These are phyloP conservation scores for Panthera tigris DNA, from an alignment of 2,113 vertebrate species.

Conservation along the genomic window DNA sequence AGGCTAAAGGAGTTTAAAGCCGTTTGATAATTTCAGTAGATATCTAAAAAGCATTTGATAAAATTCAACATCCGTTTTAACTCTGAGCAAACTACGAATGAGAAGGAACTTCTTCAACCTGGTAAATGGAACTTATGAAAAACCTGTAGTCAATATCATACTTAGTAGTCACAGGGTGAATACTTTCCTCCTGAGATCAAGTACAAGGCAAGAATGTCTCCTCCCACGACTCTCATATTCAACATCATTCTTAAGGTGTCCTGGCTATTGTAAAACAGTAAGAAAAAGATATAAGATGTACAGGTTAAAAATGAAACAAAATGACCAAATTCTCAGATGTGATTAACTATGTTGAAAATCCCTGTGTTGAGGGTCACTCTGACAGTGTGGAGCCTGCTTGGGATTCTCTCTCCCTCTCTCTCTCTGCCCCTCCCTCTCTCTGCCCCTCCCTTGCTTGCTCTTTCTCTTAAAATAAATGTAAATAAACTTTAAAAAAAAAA, in stretches of 20 bases:
- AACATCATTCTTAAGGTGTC: not conserved
- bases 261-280: not conserved
- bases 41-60: not conserved
- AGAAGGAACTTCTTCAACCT: not conserved
- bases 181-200: not conserved
- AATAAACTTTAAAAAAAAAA: too few species aligned
- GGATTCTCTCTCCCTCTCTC: too few species aligned
- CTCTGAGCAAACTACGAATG: not conserved
- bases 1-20: not conserved
- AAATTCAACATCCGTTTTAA: not conserved
- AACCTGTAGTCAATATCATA: not conserved
- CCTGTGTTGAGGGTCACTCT: not conserved
- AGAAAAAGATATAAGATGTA: not conserved
- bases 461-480: too few species aligned
- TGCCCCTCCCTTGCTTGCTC: too few species aligned
- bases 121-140: not conserved
- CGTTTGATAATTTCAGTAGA: not conserved
- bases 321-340: not conserved
- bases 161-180: not conserved
- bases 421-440: too few species aligned
- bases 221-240: not conserved
- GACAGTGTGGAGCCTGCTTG: too few species aligned
- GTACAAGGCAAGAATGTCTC: not conserved
- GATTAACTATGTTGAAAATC: not conserved
- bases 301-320: conserved; percentile 10